These are phyloP conservation scores for Hypena proboscidalis DNA, from an alignment of 2,888 invertebrate species.

Conservation along the genomic window DNA sequence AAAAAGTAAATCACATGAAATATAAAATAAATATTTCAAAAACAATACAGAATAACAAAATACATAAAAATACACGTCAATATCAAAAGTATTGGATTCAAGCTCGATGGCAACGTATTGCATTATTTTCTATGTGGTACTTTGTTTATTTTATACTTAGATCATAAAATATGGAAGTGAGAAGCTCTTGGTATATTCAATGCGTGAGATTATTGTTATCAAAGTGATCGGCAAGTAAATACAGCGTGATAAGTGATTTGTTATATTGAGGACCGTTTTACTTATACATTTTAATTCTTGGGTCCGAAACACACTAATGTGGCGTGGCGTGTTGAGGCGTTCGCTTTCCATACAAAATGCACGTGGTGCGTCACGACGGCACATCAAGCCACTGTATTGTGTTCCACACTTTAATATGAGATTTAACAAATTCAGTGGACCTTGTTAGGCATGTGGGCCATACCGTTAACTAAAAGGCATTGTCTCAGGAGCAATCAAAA, in stretches of 20 bases:
- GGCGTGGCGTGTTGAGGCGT: too few species aligned
- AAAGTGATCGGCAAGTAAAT: constrained; percentile 59
- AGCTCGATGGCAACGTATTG: constrained; percentile 64
- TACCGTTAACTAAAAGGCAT: too few species aligned
- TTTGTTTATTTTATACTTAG: constrained; percentile 54
- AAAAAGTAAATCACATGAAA: constrained; percentile 53
- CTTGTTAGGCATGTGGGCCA: too few species aligned
- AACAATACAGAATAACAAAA: constrained; percentile 41
- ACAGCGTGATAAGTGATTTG: constrained; percentile 45
- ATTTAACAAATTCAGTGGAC: too few species aligned
- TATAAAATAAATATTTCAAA: constrained; percentile 37
- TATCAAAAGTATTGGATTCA: constrained; percentile 49
- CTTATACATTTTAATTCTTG: constrained; percentile 16
- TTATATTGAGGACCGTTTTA: constrained; percentile 21
- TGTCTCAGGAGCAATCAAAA: too few species aligned
- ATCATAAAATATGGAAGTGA: constrained; percentile 47
- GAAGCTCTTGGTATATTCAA: constrained; percentile 54
- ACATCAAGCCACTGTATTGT: too few species aligned
- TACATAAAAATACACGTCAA: constrained; percentile 41
- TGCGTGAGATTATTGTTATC: constrained; percentile 65
- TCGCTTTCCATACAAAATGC: too few species aligned
- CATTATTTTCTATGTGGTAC: constrained; percentile 37
- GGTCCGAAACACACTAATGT: too few species aligned
- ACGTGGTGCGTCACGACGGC: too few species aligned
- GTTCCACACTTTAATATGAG: too few species aligned